These are phyloP conservation scores for Pristionchus mayeri DNA, from an alignment of 2,888 invertebrate species.

Conservation along the genomic window DNA sequence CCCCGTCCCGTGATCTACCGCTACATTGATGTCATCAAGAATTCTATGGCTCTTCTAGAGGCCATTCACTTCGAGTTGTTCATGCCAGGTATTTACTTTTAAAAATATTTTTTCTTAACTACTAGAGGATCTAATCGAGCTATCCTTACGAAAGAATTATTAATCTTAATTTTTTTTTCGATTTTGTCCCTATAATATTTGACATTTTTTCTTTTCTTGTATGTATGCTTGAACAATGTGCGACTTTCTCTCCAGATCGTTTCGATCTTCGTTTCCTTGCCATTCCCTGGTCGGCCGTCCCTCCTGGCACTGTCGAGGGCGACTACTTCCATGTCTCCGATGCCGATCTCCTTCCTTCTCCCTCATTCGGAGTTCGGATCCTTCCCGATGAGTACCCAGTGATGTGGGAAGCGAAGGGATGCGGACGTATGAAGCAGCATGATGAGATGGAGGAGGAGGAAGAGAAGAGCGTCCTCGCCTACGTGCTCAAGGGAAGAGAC, in stretches of 20 bases:
- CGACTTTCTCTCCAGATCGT: too few relatives aligned
- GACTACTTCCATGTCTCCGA: neutral
- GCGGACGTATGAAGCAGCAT: neutral
- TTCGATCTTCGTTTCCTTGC: conserved; percentile 12
- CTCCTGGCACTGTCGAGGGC: neutral
- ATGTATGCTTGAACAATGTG: too few relatives aligned
- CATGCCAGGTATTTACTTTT: conserved; percentile 21
- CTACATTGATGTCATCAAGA: conserved; percentile 25
- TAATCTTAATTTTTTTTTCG: too few relatives aligned
- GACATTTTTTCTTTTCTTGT: too few relatives aligned
- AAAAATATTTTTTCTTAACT: neutral
- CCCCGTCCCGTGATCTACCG: conserved; percentile 26
- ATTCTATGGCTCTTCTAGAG: neutral
- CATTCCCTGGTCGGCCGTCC: neutral
- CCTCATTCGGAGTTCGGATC: neutral
- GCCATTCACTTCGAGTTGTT: conserved; percentile 36
- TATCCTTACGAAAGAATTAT: too few relatives aligned
- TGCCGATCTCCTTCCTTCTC: neutral
- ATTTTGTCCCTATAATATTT: too few relatives aligned
- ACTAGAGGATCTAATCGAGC: too few relatives aligned
- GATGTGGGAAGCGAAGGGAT: neutral
- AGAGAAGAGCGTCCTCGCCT: neutral
- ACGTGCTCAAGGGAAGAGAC: neutral
- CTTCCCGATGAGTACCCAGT: neutral
- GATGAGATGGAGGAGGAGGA: neutral